Evolutionary conservation across 37 sponge, comb jelly and placozoan genomes (phyloP), one percentile per base, ranked within the genome.

Genomic region (Aplysina aerophoba): DNA sequence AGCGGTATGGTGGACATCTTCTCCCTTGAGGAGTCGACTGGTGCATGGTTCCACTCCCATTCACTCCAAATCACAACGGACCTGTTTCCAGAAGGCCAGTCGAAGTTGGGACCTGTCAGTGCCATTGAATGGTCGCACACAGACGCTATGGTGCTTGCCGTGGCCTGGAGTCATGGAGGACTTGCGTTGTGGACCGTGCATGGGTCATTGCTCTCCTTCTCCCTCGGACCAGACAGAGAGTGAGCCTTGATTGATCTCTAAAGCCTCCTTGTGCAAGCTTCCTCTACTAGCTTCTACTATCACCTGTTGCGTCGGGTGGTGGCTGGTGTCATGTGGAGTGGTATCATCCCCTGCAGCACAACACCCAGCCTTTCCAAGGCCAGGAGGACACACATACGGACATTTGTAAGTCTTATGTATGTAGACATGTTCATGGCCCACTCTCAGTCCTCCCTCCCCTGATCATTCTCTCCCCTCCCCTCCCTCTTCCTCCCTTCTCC

Each of bases 121-220:
- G 72, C 86, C 55, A 21, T 95, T 41, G 85, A 91, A 39, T 95
- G 95, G 95, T 85, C 89, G 22, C 55, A 64, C 21, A 55, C 60
- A 19, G 93, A 92, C 82, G 86, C 54, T 28, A 93, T 83, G 84
- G 93, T 88, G 24, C 11, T 95, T 15, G 93, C 91, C 39, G 91
- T 95, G 61, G 78, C 93, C 15, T 95, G 96, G 96, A 65, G 68
- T 41, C 85, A 88, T 30, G 93, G 96, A 28, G 91, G 91, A 0
- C 63, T 95, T 17, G 90, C 93, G 8, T 41, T 95, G 6, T 95
- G 93, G 90, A 83, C 85, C 13, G 96, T 95, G 67, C 92, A 88
- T 82, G 96, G 96, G 0, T 90, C 93, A 15, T 89, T 95, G 15
- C 81, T 95, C 53, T 88, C 86, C 81, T 91, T 85, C 73, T 89